Evolutionary conservation across 2,888 invertebrate species (phyloP).

Genomic region (Polyploca ridens): DNA sequence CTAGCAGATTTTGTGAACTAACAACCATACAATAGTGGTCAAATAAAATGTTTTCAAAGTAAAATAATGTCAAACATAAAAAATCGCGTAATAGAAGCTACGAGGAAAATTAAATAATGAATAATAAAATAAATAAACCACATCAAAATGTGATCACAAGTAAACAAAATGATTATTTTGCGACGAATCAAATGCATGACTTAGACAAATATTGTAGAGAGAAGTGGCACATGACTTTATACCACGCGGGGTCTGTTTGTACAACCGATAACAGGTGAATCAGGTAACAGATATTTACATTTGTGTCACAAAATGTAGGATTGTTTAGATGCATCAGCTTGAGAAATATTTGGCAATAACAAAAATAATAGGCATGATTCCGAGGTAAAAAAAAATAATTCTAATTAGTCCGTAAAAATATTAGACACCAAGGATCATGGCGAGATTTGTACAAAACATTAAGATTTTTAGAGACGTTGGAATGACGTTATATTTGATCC

Average conservation of each 20-base stretch:
- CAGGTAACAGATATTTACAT: slow-evolving; percentile 5
- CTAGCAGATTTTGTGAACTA: too few species aligned
- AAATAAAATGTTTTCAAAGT: too few species aligned
- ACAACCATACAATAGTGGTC: too few species aligned
- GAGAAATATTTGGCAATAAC: neutral
- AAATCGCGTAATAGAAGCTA: neutral
- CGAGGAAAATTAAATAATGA: neutral
- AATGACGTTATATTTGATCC: too few species aligned
- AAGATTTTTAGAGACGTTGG: too few species aligned
- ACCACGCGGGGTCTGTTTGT: slow-evolving; percentile 43
- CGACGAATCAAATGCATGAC: slow-evolving; percentile 49
- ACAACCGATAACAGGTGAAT: slow-evolving; percentile 36
- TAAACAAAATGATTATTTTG: slow-evolving; percentile 34
- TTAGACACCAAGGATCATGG: too few species aligned
- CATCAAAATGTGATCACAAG: slow-evolving; percentile 28
- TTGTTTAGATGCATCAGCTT: neutral
- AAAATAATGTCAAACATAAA: too few species aligned
- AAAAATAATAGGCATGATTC: too few species aligned
- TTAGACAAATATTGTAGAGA: slow-evolving; percentile 54
- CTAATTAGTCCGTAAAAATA: too few species aligned
- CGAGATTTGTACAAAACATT: too few species aligned
- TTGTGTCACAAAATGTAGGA: neutral
- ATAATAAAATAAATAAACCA: slow-evolving; percentile 10
- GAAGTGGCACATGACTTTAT: slow-evolving; percentile 59
- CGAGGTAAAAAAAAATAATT: too few species aligned